These are phyloP conservation scores for Troides aeacus DNA, from an alignment of 2,888 invertebrate species.

Conservation along the genomic window DNA sequence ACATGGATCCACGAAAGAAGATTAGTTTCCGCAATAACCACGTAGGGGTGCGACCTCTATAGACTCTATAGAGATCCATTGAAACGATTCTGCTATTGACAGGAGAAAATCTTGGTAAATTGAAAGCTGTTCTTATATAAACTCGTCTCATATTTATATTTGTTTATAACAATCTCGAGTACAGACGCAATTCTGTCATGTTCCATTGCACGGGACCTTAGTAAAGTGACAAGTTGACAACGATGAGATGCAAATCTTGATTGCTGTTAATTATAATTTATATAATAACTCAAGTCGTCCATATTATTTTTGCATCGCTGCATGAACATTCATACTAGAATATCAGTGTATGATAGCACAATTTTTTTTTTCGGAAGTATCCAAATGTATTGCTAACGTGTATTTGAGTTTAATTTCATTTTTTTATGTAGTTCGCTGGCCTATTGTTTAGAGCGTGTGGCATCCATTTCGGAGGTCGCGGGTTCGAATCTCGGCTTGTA, in stretches of 20 bases:
- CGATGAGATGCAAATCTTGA: slow-evolving; percentile 7
- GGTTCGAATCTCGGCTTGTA: no score
- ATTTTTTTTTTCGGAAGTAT: no score
- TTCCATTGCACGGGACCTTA: slow-evolving; percentile 13
- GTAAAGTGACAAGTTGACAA: slow-evolving; percentile 17
- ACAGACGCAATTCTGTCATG: slow-evolving; percentile 24
- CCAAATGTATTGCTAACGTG: no score
- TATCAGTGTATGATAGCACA: no score
- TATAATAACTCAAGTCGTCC: neutral
- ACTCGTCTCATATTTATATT: slow-evolving; percentile 4
- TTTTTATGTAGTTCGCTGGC: no score
- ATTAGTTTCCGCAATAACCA: slow-evolving; percentile 55
- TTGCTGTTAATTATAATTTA: slow-evolving; percentile 16
- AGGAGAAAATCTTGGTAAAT: slow-evolving; percentile 24
- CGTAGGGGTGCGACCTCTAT: slow-evolving; percentile 33
- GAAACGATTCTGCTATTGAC: slow-evolving; percentile 31
- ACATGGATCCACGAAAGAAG: slow-evolving; percentile 54
- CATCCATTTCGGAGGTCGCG: no score
- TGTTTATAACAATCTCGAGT: slow-evolving; percentile 20
- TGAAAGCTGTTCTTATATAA: slow-evolving; percentile 18
- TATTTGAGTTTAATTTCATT: neutral
- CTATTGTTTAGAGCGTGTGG: no score
- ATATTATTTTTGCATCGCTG: neutral
- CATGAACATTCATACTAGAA: neutral
- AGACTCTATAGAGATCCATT: slow-evolving; percentile 13